Evolutionary conservation across 2,888 invertebrate species (phyloP).

Genomic region (Archips crataeganus): DNA sequence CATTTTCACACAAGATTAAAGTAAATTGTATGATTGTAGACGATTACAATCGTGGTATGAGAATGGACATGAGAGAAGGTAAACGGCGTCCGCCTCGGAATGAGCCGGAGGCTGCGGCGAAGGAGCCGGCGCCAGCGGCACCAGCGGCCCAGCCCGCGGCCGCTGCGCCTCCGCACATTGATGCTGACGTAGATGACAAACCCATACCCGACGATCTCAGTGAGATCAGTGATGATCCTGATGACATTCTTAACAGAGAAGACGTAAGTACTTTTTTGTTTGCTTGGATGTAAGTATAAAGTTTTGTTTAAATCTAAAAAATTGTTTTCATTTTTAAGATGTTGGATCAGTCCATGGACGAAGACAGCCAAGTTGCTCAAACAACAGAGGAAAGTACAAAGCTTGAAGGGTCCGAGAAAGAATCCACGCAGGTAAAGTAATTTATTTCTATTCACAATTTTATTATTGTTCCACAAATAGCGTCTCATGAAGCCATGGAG

Average conservation of each 20-base stretch:
- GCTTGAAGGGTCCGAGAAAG: conserved; percentile 72
- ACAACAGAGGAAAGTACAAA: conserved; percentile 67
- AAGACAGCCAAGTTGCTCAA: conserved; percentile 71
- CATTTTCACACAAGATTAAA: neutral
- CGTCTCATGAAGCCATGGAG: neutral
- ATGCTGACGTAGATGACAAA: conserved; percentile 80
- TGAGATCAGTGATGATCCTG: conserved; percentile 95
- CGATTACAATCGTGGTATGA: conserved; percentile 76
- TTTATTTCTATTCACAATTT: neutral
- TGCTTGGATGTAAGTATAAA: neutral
- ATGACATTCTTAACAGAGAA: conserved; percentile 93
- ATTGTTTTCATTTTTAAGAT: conserved; percentile 59
- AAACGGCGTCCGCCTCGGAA: conserved; percentile 72
- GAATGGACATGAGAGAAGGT: conserved; percentile 71
- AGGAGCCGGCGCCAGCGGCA: conserved; percentile 68
- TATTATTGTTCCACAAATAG: neutral
- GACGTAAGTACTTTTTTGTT: conserved; percentile 80
- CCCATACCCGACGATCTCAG: conserved; percentile 90
- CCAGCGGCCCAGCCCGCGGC: conserved; percentile 57
- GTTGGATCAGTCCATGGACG: conserved; percentile 76
- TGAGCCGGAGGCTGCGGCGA: conserved; percentile 67
- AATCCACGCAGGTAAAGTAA: conserved; percentile 71
- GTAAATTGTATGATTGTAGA: conserved; percentile 55
- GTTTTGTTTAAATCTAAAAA: conserved; percentile 1
- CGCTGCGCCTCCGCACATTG: conserved; percentile 59